These are phyloP conservation scores for Cephus runcator DNA, from an alignment of 2,888 invertebrate species.

Conservation along the genomic window DNA sequence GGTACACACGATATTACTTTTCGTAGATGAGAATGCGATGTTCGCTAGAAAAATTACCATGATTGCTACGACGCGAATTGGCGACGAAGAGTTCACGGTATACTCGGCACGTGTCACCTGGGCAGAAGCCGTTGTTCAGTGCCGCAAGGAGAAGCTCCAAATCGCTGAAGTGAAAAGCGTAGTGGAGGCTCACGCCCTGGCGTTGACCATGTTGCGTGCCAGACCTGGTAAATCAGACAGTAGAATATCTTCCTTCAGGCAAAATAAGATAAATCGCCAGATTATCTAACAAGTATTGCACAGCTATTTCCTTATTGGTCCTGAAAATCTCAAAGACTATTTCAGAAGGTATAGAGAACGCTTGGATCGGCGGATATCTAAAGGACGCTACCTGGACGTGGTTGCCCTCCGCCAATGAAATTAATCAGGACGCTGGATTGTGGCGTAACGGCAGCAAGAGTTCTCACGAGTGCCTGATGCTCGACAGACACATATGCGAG, in stretches of 20 bases:
- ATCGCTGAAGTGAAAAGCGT: constrained; percentile 32
- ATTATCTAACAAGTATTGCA: not conserved
- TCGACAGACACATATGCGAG: constrained; percentile 39
- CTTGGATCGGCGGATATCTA: constrained; percentile 42
- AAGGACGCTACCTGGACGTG: constrained; percentile 36
- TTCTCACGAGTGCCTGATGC: constrained; percentile 31
- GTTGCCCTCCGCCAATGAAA: constrained; percentile 32
- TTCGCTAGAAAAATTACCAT: not conserved
- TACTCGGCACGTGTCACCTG: constrained; percentile 32
- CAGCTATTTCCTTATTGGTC: too few species aligned
- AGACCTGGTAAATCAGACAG: constrained; percentile 30
- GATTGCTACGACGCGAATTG: constrained; percentile 5
- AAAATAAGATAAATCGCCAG: not conserved
- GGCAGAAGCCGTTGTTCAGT: constrained; percentile 35
- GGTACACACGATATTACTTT: not conserved
- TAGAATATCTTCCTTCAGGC: not conserved
- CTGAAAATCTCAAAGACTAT: not conserved
- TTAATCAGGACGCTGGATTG: constrained; percentile 25
- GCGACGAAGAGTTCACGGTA: constrained; percentile 29
- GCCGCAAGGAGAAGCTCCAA: constrained; percentile 30
- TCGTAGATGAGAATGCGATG: not conserved
- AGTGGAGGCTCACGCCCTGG: constrained; percentile 27
- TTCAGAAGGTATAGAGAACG: constrained; percentile 39
- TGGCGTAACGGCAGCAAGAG: constrained; percentile 24
- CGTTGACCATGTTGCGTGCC: constrained; percentile 32